These are phyloP conservation scores for Phalacrocorax aristotelis DNA, from an alignment of 2,113 vertebrate species.

Conservation along the genomic window DNA sequence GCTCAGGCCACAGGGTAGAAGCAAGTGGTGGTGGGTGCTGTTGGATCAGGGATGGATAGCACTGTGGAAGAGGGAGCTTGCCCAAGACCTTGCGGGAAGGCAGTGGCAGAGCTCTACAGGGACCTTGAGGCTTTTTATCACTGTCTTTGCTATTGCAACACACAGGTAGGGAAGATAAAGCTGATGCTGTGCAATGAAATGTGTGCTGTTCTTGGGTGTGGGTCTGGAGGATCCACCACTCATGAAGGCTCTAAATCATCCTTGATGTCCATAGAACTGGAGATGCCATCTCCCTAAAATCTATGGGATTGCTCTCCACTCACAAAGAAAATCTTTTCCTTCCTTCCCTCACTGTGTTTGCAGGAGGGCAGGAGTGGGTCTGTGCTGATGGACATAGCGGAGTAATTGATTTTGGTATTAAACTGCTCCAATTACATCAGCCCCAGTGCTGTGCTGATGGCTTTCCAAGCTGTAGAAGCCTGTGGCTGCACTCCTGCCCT, in stretches of 20 bases:
- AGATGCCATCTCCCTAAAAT: neutral
- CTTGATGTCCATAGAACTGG: too few species aligned
- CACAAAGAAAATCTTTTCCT: neutral
- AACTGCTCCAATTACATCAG: neutral
- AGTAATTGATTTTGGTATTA: neutral
- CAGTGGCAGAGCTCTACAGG: neutral
- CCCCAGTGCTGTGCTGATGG: neutral
- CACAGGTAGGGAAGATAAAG: neutral
- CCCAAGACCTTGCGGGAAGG: neutral
- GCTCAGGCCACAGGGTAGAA: neutral
- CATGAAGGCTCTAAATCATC: fast-evolving
- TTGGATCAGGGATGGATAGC: neutral
- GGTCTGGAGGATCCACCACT: neutral
- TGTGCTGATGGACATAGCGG: fast-evolving
- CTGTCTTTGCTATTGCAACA: neutral
- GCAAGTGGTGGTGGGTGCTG: neutral
- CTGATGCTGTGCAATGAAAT: fast-evolving
- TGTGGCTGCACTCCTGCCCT: neutral
- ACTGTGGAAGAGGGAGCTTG: neutral
- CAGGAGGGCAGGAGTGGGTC: neutral
- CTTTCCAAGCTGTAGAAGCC: neutral
- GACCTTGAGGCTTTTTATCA: neutral
- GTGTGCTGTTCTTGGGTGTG: neutral
- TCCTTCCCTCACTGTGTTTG: fast-evolving
- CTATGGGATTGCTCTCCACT: fast-evolving